A percentile compares a stretch with the other conserved stretches of the same genome.
These are phyloP conservation scores for Paedocypris micromegethes DNA, from an alignment of 2,797 vertebrate species.

Conservation along the genomic window DNA sequence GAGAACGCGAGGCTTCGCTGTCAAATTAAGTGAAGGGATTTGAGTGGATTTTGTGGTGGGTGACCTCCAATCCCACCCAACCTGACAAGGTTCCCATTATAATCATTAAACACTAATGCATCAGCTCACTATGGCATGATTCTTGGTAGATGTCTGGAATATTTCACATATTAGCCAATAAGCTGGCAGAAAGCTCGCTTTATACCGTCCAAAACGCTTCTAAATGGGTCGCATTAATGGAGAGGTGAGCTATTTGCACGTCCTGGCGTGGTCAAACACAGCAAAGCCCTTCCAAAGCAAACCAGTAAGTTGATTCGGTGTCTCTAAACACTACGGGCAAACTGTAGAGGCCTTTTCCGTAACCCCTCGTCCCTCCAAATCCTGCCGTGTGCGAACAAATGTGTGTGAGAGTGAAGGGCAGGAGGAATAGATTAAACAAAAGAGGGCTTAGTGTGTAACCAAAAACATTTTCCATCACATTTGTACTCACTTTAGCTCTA, in stretches of 20 bases:
- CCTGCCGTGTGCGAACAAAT: slow-evolving; percentile 24
- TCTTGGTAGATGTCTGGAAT: neutral
- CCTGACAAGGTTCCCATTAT: slow-evolving; percentile 35
- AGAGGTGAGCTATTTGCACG: slow-evolving; percentile 13
- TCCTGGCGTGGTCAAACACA: neutral
- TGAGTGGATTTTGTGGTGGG: slow-evolving; percentile 38
- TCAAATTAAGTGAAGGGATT: slow-evolving; percentile 44
- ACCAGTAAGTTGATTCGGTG: slow-evolving; percentile 53
- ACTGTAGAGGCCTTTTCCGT: slow-evolving; percentile 16
- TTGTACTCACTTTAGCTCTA: slow-evolving; percentile 62
- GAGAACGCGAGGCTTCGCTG: slow-evolving; percentile 19
- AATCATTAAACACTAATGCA: slow-evolving; percentile 24
- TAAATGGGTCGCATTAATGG: neutral
- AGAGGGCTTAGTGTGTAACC: slow-evolving; percentile 64
- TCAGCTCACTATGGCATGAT: slow-evolving; percentile 1
- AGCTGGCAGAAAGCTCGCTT: slow-evolving; percentile 4
- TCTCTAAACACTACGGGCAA: slow-evolving; percentile 49
- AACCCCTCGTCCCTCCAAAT: slow-evolving; percentile 20
- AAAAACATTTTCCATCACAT: slow-evolving; percentile 72
- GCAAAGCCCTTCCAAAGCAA: slow-evolving; percentile 21
- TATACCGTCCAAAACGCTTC: neutral
- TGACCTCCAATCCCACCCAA: slow-evolving; percentile 22
- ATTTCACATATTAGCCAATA: neutral
- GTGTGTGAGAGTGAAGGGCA: slow-evolving; percentile 39
- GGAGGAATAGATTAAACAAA: slow-evolving; percentile 57